A percentile compares a stretch with the other conserved stretches of the same genome.
Evolutionary conservation across 2,797 vertebrate genomes (phyloP).

Genomic region (Emys orbicularis): DNA sequence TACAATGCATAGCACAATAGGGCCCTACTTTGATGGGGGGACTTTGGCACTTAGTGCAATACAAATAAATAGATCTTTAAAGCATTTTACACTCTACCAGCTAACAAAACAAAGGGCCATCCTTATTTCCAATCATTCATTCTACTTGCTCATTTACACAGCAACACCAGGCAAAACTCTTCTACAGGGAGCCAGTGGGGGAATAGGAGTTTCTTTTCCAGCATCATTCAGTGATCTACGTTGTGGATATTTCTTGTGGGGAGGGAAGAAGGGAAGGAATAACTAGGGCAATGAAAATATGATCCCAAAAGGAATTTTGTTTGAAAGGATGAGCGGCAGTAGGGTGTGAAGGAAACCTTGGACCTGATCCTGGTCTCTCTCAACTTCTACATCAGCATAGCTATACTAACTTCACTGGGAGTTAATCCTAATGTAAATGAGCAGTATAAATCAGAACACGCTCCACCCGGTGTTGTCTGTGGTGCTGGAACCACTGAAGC

Average conservation of each 20-base stretch:
- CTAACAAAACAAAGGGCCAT: background rate
- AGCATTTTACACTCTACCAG: background rate
- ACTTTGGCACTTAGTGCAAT: background rate
- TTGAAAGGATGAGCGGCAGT: background rate
- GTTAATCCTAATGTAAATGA: slow-evolving; percentile 34
- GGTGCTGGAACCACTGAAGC: background rate
- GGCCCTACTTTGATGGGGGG: fast-evolving
- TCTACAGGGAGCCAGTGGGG: background rate
- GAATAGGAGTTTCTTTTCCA: background rate
- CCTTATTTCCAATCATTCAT: background rate
- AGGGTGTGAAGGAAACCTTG: background rate
- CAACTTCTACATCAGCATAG: background rate
- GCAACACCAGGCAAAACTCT: background rate
- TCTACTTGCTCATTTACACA: background rate
- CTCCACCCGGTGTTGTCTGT: background rate
- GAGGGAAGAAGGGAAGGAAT: background rate
- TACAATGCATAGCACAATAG: background rate
- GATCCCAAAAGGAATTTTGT: background rate
- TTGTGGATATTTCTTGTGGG: fast-evolving
- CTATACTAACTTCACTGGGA: background rate
- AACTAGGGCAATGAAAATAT: background rate
- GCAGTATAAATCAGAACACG: slow-evolving; percentile 8
- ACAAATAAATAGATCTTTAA: background rate
- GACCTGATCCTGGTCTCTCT: background rate
- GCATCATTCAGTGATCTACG: background rate